Conservation (phyloP, 2,888 invertebrate species). For the Chrysolina oricalcia region DNA sequence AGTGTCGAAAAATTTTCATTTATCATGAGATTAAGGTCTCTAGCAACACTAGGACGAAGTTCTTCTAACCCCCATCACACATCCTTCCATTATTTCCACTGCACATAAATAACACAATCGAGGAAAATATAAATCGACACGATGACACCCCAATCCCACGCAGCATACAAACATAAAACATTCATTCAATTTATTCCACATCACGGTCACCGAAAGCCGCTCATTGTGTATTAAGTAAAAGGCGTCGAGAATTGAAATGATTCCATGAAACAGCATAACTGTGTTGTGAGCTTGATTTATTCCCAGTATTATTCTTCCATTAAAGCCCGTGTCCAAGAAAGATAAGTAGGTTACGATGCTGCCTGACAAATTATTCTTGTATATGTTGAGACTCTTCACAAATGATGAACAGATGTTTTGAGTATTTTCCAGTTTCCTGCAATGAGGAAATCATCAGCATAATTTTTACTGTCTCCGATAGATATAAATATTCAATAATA, state of each 20-base stretch:
- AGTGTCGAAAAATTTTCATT: too few species aligned
- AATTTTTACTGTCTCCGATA: too few species aligned
- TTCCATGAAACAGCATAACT: conserved; percentile 25
- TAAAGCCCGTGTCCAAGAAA: conserved; percentile 53
- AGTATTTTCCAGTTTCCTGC: too few species aligned
- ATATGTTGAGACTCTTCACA: conserved; percentile 52
- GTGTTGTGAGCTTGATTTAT: conserved; percentile 26
- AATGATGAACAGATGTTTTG: too few species aligned
- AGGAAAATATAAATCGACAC: conserved; percentile 23
- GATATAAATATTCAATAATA: too few species aligned
- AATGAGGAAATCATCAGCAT: too few species aligned
- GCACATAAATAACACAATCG: conserved; percentile 4
- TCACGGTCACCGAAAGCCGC: conserved; percentile 46
- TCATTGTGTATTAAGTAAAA: conserved; percentile 50
- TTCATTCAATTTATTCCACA: conserved; percentile 45
- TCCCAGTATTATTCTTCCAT: conserved; percentile 48
- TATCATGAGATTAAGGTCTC: too few species aligned
- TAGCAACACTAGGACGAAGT: neutral
- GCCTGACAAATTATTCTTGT: conserved; percentile 58
- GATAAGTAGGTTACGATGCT: conserved; percentile 58
- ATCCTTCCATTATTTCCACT: neutral
- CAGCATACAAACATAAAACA: conserved; percentile 46
- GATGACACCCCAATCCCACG: conserved; percentile 39
- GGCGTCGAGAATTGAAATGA: conserved; percentile 38
- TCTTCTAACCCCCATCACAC: neutral